phyloP scores from a whole-genome alignment of 2,797 vertebrate genomes.

The Ptychobarbus kaznakovi region DNA sequence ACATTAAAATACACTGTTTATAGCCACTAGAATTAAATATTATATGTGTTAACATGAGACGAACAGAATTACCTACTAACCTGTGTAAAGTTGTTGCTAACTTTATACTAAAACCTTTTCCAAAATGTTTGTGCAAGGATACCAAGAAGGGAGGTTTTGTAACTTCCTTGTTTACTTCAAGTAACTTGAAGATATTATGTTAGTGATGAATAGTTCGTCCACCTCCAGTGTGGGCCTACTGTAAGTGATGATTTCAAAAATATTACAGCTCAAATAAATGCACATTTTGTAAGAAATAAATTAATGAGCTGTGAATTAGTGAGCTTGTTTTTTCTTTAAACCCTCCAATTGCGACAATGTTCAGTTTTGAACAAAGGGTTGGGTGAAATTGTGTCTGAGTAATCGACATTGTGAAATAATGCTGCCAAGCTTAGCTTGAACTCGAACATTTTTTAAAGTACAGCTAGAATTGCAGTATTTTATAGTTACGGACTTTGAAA shows the following conservation, averaged over 20 bases:
- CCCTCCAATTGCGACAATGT: background rate
- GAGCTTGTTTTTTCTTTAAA: background rate
- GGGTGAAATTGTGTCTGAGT: background rate
- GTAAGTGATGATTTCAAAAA: too few species aligned
- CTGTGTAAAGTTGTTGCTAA: background rate
- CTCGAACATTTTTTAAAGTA: background rate
- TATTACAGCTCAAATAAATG: background rate
- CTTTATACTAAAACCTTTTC: background rate
- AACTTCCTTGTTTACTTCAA: background rate
- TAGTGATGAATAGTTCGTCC: background rate
- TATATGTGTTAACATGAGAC: background rate
- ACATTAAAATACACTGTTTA: background rate
- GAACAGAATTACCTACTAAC: background rate
- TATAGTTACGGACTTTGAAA: background rate
- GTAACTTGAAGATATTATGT: background rate
- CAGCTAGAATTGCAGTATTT: constrained; percentile 3
- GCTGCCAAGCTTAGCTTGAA: background rate
- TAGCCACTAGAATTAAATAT: background rate
- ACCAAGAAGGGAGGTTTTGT: background rate
- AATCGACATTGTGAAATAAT: background rate
- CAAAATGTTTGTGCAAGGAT: background rate
- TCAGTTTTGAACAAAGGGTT: background rate
- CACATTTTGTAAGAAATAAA: background rate
- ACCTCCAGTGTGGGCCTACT: background rate
- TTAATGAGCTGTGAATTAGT: too few species aligned